Conservation (phyloP, 2,888 invertebrate species). For the Lucinisca nassula region DNA sequence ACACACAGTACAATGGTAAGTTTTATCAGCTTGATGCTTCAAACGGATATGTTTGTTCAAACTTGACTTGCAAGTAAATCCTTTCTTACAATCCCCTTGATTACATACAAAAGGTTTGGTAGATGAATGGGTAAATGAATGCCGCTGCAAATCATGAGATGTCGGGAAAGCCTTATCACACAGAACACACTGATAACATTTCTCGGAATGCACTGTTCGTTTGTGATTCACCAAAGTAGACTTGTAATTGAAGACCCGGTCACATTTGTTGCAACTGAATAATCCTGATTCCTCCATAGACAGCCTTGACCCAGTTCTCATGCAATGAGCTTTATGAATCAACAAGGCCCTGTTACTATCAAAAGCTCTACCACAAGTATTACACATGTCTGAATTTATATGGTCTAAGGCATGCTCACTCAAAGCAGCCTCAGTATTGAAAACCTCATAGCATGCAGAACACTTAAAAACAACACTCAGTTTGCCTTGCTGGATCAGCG, state of each 20-base stretch:
- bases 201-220: background rate
- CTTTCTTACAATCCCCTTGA: background rate
- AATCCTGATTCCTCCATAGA: background rate
- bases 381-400: background rate
- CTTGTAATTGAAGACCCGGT: background rate
- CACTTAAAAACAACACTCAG: background rate
- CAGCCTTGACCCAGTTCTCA: background rate
- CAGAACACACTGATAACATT: background rate
- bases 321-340: background rate
- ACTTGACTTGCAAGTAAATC: background rate
- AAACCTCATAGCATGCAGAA: background rate
- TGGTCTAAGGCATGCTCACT: background rate
- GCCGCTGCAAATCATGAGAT: background rate
- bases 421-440: background rate
- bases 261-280: background rate
- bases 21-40: background rate
- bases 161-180: background rate
- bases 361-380: background rate
- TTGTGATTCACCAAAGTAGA: background rate
- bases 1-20: background rate
- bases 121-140: background rate
- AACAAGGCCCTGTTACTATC: background rate
- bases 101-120: background rate
- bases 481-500: background rate
- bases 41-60: background rate